A percentile compares a stretch with the other conserved stretches of the same genome.
Conservation (phyloP, 2,113 vertebrate species). For the Girardinichthys multiradiatus region DNA sequence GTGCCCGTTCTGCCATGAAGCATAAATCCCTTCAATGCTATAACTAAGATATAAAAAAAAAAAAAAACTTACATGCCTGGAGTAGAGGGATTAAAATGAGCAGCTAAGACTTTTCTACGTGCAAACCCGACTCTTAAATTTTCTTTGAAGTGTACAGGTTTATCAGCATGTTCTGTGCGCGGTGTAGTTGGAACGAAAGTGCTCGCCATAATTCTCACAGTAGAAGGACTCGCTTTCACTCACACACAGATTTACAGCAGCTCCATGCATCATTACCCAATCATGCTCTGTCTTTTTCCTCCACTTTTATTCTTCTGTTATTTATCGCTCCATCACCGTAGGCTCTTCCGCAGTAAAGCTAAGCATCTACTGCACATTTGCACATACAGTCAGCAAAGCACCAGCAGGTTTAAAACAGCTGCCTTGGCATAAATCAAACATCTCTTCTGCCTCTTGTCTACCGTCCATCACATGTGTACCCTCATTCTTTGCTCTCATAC, state of each 20-base stretch:
- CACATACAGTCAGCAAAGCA: background rate
- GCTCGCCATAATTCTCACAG: constrained; percentile 23
- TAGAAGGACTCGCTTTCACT: background rate
- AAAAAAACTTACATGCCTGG: constrained; percentile 27
- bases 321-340: constrained; percentile 15
- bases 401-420: constrained; percentile 8
- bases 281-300: constrained; percentile 6
- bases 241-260: constrained; percentile 5
- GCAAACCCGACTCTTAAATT: constrained; percentile 17
- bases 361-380: background rate
- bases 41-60: constrained; percentile 30
- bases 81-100: constrained; percentile 37
- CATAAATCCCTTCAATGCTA: constrained; percentile 24
- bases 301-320: constrained; percentile 9
- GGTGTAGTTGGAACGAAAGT: constrained; percentile 17
- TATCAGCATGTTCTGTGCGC: constrained; percentile 18
- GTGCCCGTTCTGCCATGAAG: background rate
- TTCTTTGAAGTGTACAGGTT: constrained; percentile 48
- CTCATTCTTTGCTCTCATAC: background rate
- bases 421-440: constrained; percentile 22
- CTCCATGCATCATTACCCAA: constrained; percentile 4
- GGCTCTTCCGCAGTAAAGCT: constrained; percentile 10
- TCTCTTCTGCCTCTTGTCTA: constrained; percentile 8
- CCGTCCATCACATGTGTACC: constrained; percentile 10
- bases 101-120: constrained; percentile 11